A percentile compares a stretch with the other conserved stretches of the same genome.
These are phyloP conservation scores for Chlorospingus semifuscus DNA, from an alignment of 2,797 vertebrate species.

Conservation along the genomic window DNA sequence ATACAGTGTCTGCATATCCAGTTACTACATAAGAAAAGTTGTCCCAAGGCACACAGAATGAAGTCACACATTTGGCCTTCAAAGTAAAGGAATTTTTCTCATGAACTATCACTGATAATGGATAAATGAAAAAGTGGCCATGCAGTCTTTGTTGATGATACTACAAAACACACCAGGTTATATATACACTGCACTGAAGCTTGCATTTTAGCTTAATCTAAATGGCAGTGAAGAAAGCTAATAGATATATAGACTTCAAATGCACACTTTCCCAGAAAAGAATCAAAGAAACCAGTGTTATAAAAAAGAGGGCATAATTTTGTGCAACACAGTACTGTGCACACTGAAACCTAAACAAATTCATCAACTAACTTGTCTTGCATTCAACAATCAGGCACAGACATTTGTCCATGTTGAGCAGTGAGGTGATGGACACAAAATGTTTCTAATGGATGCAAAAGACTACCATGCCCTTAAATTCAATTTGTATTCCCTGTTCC, in stretches of 20 bases:
- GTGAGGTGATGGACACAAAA: background rate
- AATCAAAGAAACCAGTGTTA: background rate
- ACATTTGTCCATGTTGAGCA: background rate
- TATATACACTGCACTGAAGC: background rate
- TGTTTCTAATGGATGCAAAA: background rate
- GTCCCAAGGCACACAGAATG: background rate
- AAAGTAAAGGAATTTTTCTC: slow-evolving; percentile 15
- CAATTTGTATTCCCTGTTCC: background rate
- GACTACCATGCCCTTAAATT: background rate
- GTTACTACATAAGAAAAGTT: background rate
- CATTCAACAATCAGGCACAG: background rate
- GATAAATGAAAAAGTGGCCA: background rate
- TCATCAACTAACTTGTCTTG: background rate
- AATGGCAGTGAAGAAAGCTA: background rate
- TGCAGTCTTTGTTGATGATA: background rate
- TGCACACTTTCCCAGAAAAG: background rate
- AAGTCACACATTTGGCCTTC: background rate
- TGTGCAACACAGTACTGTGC: background rate
- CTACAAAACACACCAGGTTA: background rate
- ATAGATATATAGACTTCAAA: background rate
- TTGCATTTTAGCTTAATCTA: background rate
- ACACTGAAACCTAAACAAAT: background rate
- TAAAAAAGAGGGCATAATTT: background rate
- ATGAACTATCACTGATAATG: background rate
- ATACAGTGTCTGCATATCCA: background rate